phyloP scores from a whole-genome alignment of 1,140 invertebrate genomes.

The Geopemphigus sp. region DNA sequence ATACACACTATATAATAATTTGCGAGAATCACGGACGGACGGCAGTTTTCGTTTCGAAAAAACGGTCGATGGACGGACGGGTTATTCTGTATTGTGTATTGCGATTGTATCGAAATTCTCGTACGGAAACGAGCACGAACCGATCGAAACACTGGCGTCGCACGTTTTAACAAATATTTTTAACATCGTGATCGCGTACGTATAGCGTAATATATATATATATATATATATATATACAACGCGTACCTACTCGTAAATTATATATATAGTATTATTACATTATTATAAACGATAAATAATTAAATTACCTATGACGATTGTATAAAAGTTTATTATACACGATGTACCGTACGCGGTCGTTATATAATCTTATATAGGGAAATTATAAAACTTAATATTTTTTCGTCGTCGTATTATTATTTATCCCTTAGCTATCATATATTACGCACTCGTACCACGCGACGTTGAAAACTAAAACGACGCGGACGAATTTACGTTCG shows the following conservation, averaged over 20 bases:
- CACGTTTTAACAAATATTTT: slow-evolving; percentile 34
- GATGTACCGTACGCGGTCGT: neutral
- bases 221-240: slow-evolving; percentile 14
- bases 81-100: slow-evolving; percentile 23
- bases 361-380: slow-evolving; percentile 9
- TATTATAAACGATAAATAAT: slow-evolving; percentile 21
- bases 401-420: neutral
- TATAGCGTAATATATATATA: no score
- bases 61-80: neutral
- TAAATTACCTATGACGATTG: slow-evolving; percentile 4
- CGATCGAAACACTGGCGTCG: neutral
- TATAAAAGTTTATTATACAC: neutral
- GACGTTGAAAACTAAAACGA: no score
- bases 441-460: no score
- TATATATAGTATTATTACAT: slow-evolving; percentile 21
- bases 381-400: slow-evolving; percentile 35
- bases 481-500: neutral
- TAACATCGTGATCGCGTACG: slow-evolving; percentile 30
- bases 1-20: no score
- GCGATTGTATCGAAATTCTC: neutral
- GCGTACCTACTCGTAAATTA: no score
- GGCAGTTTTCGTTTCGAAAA: slow-evolving; percentile 7
- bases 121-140: neutral
- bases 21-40: no score
- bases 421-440: neutral